Evolutionary conservation across 2,797 vertebrate genomes (phyloP).

Genomic region (Chaetodon trifasciatus): DNA sequence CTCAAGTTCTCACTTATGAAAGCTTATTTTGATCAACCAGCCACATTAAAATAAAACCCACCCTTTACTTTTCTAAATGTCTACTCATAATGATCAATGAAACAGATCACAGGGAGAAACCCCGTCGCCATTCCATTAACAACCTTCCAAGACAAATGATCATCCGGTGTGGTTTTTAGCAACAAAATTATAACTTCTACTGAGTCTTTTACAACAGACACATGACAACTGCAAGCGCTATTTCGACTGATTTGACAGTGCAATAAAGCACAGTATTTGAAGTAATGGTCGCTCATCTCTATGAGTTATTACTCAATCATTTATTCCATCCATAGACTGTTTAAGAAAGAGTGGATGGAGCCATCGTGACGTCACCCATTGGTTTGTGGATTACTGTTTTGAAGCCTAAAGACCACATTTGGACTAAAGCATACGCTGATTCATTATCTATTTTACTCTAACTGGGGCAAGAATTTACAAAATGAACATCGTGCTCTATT

Average conservation of each 20-base stretch:
- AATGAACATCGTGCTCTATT: no score
- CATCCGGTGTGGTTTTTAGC: background rate
- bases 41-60: background rate
- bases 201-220: constrained; percentile 2
- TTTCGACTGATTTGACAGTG: background rate
- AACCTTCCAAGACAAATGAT: background rate
- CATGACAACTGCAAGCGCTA: background rate
- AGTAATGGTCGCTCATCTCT: background rate
- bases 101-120: background rate
- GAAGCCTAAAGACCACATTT: no score
- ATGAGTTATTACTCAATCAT: background rate
- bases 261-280: background rate
- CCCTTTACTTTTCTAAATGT: constrained; percentile 1
- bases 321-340: background rate
- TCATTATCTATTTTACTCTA: no score
- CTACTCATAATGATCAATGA: background rate
- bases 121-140: constrained; percentile 3
- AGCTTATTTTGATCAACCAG: constrained; percentile 2
- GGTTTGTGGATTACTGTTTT: no score
- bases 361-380: no score
- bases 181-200: background rate
- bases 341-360: no score
- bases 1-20: background rate
- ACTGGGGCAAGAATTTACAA: no score
- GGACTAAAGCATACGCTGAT: no score